phyloP scores from a whole-genome alignment of 2,797 vertebrate genomes.

The Sebastes trivittatus region DNA sequence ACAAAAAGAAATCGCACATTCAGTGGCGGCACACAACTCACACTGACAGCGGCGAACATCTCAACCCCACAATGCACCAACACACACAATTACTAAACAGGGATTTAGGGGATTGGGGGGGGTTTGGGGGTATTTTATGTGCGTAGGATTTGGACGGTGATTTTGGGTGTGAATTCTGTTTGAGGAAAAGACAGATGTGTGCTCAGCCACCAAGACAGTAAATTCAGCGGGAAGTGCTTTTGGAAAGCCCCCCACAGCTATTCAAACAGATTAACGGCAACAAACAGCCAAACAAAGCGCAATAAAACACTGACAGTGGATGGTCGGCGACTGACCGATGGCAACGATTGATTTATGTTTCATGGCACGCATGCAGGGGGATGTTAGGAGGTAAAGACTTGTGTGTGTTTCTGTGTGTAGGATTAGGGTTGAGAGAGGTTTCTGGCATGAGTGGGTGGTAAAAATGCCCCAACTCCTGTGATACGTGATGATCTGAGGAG shows the following conservation, averaged over 20 bases:
- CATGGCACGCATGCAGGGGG: conserved; percentile 16
- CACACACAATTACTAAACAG: conserved; percentile 56
- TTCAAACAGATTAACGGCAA: conserved; percentile 80
- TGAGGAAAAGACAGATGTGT: conserved; percentile 83
- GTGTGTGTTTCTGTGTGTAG: conserved; percentile 49
- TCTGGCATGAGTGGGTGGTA: conserved; percentile 68
- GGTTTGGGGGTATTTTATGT: conserved; percentile 58
- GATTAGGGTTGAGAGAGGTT: conserved; percentile 61
- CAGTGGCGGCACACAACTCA: conserved; percentile 46
- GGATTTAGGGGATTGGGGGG: conserved; percentile 45
- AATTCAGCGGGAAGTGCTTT: conserved; percentile 71
- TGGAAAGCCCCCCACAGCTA: conserved; percentile 73
- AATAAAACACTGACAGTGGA: conserved; percentile 67
- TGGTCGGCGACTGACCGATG: conserved; percentile 62
- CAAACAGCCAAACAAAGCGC: conserved; percentile 71
- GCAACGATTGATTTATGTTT: conserved; percentile 64
- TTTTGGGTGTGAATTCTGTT: conserved; percentile 73
- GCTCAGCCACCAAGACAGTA: conserved; percentile 78
- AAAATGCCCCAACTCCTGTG: conserved; percentile 69
- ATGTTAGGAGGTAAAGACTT: conserved; percentile 16
- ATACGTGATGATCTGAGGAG: conserved; percentile 78
- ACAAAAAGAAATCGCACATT: conserved; percentile 50
- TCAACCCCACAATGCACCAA: conserved; percentile 39
- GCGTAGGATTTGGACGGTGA: conserved; percentile 54
- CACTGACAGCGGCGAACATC: conserved; percentile 44